Percentiles rank a stretch among this genome's conserved stretches.
These are phyloP conservation scores for Leptoclinus maculatus DNA, from an alignment of 2,797 vertebrate species.

Conservation along the genomic window DNA sequence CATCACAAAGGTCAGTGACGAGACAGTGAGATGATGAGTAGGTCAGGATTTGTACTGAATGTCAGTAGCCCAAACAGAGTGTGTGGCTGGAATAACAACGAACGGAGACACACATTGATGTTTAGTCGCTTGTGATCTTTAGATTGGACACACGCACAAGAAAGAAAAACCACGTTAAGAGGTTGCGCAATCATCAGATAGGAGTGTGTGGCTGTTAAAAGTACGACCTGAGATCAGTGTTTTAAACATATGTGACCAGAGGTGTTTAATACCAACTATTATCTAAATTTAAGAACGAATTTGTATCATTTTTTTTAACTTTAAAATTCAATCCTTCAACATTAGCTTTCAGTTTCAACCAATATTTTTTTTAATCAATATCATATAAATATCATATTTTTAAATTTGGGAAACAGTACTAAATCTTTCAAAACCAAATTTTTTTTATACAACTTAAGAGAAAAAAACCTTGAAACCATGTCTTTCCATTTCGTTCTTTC, in stretches of 20 bases:
- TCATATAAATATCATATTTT: neutral
- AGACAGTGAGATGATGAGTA: constrained; percentile 54
- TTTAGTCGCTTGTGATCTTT: constrained; percentile 29
- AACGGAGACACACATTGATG: constrained; percentile 36
- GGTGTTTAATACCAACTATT: neutral
- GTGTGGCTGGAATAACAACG: constrained; percentile 60
- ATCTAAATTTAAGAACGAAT: neutral
- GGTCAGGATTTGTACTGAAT: constrained; percentile 62
- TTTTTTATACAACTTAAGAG: neutral
- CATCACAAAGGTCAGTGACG: constrained; percentile 24
- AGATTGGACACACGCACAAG: constrained; percentile 4
- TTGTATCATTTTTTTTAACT: neutral
- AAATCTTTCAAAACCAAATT: neutral
- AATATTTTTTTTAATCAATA: neutral
- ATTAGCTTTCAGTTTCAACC: neutral
- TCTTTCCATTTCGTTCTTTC: neutral
- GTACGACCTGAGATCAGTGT: neutral
- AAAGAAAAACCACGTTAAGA: neutral
- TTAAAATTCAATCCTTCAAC: neutral
- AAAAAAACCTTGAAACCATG: neutral
- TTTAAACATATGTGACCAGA: neutral
- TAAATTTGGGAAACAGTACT: neutral
- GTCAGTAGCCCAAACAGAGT: constrained; percentile 40
- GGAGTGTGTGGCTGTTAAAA: neutral
- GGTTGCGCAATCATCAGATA: constrained; percentile 13